Percentiles rank a stretch among this genome's conserved stretches.
phyloP scores from a whole-genome alignment of 2,888 invertebrate genomes.

The Drosophila demipolita region DNA sequence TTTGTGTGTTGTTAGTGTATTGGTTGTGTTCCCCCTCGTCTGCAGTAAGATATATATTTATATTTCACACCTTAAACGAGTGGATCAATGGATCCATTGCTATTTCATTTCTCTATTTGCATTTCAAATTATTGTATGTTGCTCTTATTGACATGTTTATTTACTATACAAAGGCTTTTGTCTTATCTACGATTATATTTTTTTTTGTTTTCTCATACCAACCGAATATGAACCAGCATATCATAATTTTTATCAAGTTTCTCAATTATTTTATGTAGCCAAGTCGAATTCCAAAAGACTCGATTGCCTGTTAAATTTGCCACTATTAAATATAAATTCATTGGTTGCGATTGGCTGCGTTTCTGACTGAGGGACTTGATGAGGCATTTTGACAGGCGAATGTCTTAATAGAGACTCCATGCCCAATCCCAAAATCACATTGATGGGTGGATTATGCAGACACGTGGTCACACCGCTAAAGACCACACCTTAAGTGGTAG shows the following conservation, averaged over 20 bases:
- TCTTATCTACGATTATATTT: slow-evolving; percentile 49
- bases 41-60: slow-evolving; percentile 32
- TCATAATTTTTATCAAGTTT: slow-evolving; percentile 62
- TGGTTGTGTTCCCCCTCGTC: slow-evolving; percentile 16
- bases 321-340: slow-evolving; percentile 62
- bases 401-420: slow-evolving; percentile 60
- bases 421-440: slow-evolving; percentile 1
- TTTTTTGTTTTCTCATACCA: slow-evolving; percentile 5
- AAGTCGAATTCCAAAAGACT: slow-evolving; percentile 10
- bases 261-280: slow-evolving; percentile 59
- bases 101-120: slow-evolving; percentile 64
- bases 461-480: slow-evolving; percentile 31
- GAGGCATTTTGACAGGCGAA: slow-evolving; percentile 38
- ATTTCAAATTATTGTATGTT: slow-evolving; percentile 74
- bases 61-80: slow-evolving; percentile 79
- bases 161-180: slow-evolving; percentile 68
- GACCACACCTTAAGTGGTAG: slow-evolving; percentile 16
- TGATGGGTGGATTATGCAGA: slow-evolving; percentile 51
- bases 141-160: slow-evolving; percentile 78
- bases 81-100: slow-evolving; percentile 57
- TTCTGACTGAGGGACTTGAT: slow-evolving; percentile 29
- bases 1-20: slow-evolving; percentile 5
- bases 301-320: slow-evolving; percentile 66
- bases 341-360: slow-evolving; percentile 15
- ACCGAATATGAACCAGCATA: slow-evolving; percentile 34